Conservation (phyloP, 2,888 invertebrate genomes). For the Ctena decussata region DNA sequence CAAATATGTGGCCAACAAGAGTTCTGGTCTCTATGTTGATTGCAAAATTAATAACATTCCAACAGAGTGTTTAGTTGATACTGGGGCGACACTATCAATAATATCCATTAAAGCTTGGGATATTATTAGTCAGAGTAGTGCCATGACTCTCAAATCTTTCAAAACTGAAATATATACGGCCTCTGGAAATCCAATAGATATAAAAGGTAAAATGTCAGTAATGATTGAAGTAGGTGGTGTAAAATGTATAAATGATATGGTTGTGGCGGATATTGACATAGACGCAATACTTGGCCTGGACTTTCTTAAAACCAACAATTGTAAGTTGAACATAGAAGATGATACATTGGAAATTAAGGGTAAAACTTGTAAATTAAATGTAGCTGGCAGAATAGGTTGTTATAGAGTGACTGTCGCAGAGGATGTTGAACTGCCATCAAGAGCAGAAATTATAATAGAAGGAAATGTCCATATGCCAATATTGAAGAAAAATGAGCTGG, state of each 20-base stretch:
- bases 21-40: background rate
- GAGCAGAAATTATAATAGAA: background rate
- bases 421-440: background rate
- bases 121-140: background rate
- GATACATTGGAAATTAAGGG: no score
- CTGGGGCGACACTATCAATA: constrained; percentile 3
- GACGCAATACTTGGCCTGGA: no score
- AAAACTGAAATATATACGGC: no score
- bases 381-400: no score
- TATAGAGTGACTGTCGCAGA: no score
- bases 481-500: background rate
- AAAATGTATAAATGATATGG: background rate
- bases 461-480: background rate
- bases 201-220: background rate
- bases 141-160: background rate
- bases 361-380: no score
- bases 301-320: no score
- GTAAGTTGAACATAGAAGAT: no score
- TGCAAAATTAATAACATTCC: background rate
- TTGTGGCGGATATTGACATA: background rate
- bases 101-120: background rate
- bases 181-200: background rate
- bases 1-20: background rate
- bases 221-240: background rate
- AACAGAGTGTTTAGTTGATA: constrained; percentile 9